These are phyloP conservation scores for Eulemur rubriventer DNA, from an alignment of 2,797 vertebrate genomes.

Conservation along the genomic window DNA sequence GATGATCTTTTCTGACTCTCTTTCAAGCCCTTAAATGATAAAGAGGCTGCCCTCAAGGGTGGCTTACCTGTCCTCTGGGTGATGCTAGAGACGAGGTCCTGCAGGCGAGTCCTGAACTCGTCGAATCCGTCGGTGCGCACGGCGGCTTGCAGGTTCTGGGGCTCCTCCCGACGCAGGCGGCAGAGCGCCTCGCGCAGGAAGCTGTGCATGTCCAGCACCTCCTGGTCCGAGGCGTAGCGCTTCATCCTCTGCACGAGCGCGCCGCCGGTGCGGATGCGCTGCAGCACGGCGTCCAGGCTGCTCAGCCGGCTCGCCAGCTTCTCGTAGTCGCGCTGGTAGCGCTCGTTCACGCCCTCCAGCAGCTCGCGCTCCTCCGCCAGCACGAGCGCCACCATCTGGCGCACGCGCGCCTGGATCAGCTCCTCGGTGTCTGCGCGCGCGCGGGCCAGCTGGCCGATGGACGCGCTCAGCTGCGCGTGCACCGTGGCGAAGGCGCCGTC, in stretches of 20 bases:
- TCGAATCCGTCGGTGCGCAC: background rate
- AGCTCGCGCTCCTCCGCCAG: constrained; percentile 35
- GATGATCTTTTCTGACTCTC: background rate
- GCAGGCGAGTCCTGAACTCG: constrained; percentile 60
- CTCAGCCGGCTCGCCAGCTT: constrained; percentile 31
- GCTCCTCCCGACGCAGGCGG: constrained; percentile 59
- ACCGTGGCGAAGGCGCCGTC: background rate
- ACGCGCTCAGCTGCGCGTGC: background rate
- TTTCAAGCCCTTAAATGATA: background rate
- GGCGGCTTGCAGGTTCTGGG: accelerated
- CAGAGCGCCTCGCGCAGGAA: constrained; percentile 75
- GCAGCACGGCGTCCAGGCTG: constrained; percentile 44
- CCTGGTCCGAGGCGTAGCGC: constrained; percentile 82
- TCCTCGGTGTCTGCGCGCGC: background rate
- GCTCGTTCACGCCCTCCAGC: constrained; percentile 3
- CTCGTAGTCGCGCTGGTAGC: constrained; percentile 26
- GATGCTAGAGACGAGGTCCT: constrained; percentile 63
- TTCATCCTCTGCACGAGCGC: constrained; percentile 79
- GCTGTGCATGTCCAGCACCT: constrained; percentile 83
- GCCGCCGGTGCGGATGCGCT: constrained; percentile 73
- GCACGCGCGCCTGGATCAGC: constrained; percentile 50
- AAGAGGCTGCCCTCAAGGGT: background rate
- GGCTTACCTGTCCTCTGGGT: constrained; percentile 64
- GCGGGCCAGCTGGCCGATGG: constrained; percentile 13
- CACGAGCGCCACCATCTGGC: constrained; percentile 63